phyloP scores from a whole-genome alignment of 2,888 invertebrate genomes.

The Gastrophysa polygoni region DNA sequence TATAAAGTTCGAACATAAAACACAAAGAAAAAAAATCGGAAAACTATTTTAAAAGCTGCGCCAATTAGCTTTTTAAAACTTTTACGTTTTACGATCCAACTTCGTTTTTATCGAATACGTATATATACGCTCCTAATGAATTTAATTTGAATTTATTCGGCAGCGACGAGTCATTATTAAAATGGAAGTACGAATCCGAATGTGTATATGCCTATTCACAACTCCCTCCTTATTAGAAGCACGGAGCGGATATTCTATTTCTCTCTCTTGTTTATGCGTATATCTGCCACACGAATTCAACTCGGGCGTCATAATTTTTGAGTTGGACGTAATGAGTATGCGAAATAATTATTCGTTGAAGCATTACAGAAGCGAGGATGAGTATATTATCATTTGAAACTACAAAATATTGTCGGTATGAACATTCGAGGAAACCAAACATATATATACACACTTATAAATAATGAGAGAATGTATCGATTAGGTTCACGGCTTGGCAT shows the following conservation, averaged over 20 bases:
- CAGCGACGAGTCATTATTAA: neutral
- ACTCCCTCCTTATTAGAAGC: too few species aligned
- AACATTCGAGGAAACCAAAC: too few species aligned
- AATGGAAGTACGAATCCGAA: neutral
- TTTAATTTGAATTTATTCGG: conserved; percentile 31
- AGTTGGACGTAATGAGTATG: too few species aligned
- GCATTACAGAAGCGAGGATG: too few species aligned
- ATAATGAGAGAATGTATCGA: too few species aligned
- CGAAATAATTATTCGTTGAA: too few species aligned
- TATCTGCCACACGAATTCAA: too few species aligned
- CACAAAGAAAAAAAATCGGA: conserved; percentile 29
- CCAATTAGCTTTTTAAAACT: conserved; percentile 38
- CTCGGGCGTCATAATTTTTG: too few species aligned
- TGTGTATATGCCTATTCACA: neutral
- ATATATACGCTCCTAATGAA: conserved; percentile 29
- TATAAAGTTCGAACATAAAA: conserved; percentile 38
- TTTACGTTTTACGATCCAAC: conserved; percentile 30
- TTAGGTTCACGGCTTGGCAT: too few species aligned
- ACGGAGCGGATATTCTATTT: neutral
- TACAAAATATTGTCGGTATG: too few species aligned
- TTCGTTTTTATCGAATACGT: conserved; percentile 33
- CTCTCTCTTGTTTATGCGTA: conserved; percentile 6
- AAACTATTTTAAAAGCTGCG: conserved; percentile 39
- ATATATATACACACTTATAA: too few species aligned
- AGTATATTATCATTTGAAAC: too few species aligned